These are phyloP conservation scores for Budorcas taxicolor DNA, from an alignment of 2,113 vertebrate genomes.

Conservation along the genomic window DNA sequence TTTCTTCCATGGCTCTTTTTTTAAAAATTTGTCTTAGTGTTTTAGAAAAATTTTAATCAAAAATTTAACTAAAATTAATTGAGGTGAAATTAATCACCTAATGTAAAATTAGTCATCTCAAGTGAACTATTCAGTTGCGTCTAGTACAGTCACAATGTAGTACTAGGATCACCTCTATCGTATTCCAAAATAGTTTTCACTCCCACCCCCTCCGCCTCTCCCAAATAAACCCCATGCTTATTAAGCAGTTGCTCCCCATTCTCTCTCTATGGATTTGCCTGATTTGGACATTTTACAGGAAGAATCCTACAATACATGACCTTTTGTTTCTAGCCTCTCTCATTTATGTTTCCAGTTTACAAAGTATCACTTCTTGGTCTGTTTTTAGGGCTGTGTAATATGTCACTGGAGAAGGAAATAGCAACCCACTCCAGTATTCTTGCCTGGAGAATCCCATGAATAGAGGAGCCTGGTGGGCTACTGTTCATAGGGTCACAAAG, in stretches of 20 bases:
- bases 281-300: neutral
- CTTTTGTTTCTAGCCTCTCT: neutral
- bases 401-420: neutral
- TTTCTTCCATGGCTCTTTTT: neutral
- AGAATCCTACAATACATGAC: neutral
- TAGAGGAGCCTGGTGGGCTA: neutral
- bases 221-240: neutral
- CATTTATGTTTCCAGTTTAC: neutral
- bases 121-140: neutral
- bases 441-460: neutral
- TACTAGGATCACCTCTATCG: neutral
- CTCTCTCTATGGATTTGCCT: neutral
- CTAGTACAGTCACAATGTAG: neutral
- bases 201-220: neutral
- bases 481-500: neutral
- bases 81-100: neutral
- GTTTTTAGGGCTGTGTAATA: neutral
- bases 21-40: neutral
- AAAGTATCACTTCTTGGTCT: neutral
- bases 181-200: neutral
- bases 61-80: neutral
- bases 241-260: neutral
- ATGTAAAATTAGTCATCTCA: conserved; percentile 21
- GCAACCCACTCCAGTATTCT: neutral
- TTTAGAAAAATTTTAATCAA: neutral